Percentiles rank a stretch among this genome's conserved stretches.
Evolutionary conservation across 2,797 vertebrate species (phyloP).

Genomic region (Merluccius polli): DNA sequence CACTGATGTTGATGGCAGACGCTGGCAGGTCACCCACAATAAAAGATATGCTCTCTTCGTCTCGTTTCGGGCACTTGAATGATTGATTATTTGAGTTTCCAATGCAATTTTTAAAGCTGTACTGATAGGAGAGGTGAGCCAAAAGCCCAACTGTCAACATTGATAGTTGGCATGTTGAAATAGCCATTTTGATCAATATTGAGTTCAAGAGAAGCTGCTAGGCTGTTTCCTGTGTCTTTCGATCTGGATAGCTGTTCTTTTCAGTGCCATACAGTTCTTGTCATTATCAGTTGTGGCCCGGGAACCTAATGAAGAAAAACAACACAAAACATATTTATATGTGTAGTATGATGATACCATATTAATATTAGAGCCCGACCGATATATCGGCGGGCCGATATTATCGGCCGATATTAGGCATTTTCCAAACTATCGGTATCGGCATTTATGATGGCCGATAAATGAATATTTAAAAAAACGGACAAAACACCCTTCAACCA

Average conservation of each 20-base stretch:
- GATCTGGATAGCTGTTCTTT: not conserved
- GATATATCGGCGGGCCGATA: too few relatives aligned
- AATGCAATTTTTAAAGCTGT: constrained; percentile 74
- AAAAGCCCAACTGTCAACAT: constrained; percentile 36
- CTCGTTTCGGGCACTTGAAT: constrained; percentile 62
- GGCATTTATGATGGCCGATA: too few relatives aligned
- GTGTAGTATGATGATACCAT: not conserved
- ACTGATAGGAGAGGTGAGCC: constrained; percentile 54
- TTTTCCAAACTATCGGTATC: too few relatives aligned
- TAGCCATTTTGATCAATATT: constrained; percentile 47
- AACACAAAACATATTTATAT: not conserved
- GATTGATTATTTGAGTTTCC: constrained; percentile 34
- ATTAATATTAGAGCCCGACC: too few relatives aligned
- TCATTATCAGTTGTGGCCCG: not conserved
- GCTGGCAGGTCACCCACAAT: constrained; percentile 60
- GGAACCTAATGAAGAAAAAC: constrained; percentile 38
- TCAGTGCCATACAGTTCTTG: not conserved
- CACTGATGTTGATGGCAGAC: constrained; percentile 61
- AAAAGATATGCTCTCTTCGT: constrained; percentile 31
- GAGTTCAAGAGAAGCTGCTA: not conserved
- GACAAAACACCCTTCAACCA: too few relatives aligned
- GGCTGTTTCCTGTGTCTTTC: not conserved
- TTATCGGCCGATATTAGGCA: too few relatives aligned
- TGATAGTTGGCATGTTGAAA: constrained; percentile 24
- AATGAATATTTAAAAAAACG: too few relatives aligned